These are phyloP conservation scores for Exocentrus adspersus DNA, from an alignment of 2,888 invertebrate genomes.

Conservation along the genomic window DNA sequence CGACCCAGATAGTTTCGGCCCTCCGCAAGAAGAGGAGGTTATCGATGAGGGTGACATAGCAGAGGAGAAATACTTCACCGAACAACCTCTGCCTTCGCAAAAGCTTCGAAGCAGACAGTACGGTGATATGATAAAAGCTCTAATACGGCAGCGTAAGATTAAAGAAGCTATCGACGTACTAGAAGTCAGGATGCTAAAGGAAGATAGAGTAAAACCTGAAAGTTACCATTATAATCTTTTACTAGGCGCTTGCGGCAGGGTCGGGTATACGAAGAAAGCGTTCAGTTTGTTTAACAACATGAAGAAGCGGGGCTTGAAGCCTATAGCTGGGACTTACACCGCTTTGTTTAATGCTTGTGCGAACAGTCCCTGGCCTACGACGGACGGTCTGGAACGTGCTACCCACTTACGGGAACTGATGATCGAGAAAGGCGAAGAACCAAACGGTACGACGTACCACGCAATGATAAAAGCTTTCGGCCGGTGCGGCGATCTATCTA, in stretches of 20 bases:
- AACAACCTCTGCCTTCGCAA: conserved; percentile 63
- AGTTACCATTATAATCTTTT: conserved; percentile 83
- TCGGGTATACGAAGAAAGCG: conserved; percentile 87
- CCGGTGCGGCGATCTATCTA: conserved; percentile 78
- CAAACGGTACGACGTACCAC: conserved; percentile 83
- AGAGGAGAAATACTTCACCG: conserved; percentile 70
- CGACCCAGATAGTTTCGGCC: conserved; percentile 72
- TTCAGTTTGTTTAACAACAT: conserved; percentile 85
- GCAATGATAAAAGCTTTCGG: conserved; percentile 94
- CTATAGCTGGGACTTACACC: conserved; percentile 81
- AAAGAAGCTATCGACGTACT: conserved; percentile 83
- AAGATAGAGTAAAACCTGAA: conserved; percentile 82
- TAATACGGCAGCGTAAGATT: conserved; percentile 71
- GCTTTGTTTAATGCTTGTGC: conserved; percentile 90
- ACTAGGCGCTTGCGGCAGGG: conserved; percentile 84
- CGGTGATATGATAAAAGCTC: conserved; percentile 75
- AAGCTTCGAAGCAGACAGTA: conserved; percentile 73
- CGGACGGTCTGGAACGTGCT: conserved; percentile 76
- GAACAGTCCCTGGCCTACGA: conserved; percentile 74
- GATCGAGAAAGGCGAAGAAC: conserved; percentile 73
- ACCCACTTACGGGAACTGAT: conserved; percentile 73
- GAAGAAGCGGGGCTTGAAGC: conserved; percentile 77
- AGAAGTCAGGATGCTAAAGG: conserved; percentile 78
- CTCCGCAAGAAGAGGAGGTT: conserved; percentile 54
- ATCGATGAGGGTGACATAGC: conserved; percentile 66